Conservation (phyloP, 2,113 vertebrate genomes). For the Rhodinocichla rosea region DNA sequence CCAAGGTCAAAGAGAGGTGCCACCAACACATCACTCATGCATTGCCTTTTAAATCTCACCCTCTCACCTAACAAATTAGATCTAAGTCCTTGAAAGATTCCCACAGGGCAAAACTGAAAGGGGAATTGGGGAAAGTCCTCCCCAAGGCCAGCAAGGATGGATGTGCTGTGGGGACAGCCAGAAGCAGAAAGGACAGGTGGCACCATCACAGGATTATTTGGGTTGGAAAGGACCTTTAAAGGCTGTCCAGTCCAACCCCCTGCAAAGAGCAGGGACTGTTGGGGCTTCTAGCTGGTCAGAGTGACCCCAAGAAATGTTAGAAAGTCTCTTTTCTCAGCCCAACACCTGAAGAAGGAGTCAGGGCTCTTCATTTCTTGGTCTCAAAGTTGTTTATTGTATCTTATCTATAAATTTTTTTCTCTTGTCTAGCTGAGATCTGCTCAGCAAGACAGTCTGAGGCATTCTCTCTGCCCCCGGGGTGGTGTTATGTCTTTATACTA, state of each 20-base stretch:
- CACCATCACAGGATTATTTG: rapidly evolving
- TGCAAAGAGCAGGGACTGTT: background rate
- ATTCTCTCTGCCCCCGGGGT: too few relatives aligned
- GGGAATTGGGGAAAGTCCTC: background rate
- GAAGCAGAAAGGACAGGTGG: background rate
- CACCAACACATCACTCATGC: background rate
- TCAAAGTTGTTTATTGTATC: too few relatives aligned
- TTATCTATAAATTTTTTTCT: too few relatives aligned
- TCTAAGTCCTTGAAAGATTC: background rate
- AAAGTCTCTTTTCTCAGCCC: too few relatives aligned
- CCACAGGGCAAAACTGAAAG: background rate
- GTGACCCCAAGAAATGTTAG: too few relatives aligned
- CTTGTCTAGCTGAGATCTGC: too few relatives aligned
- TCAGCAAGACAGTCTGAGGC: too few relatives aligned
- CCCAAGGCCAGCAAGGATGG: background rate
- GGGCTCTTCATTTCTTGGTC: too few relatives aligned
- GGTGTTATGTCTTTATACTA: too few relatives aligned
- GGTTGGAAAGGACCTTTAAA: background rate
- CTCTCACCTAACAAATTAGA: background rate
- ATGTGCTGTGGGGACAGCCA: background rate
- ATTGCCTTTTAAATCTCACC: background rate
- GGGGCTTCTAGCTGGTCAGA: too few relatives aligned
- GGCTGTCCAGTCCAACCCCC: background rate
- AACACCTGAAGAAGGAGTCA: too few relatives aligned
- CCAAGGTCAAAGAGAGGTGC: background rate